Base-by-base conservation (phyloP, 1,140 invertebrate genomes). In the Drosophila repletoides region DNA sequence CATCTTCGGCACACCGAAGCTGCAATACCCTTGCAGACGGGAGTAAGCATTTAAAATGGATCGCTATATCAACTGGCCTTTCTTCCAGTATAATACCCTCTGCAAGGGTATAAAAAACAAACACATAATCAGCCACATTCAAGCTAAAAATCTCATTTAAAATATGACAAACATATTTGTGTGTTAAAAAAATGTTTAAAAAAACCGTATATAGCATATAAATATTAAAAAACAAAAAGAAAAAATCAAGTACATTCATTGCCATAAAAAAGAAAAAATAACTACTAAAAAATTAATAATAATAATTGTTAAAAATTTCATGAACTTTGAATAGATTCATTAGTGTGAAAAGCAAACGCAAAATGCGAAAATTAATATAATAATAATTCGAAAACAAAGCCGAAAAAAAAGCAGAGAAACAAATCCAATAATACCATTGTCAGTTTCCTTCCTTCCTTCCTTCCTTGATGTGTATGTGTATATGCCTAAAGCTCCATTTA, bases 271-370 rank as follows among this genome's bases (percentile, higher is more conserved):
- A 21, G 22, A 66, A 60, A 15, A 29, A 40, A 24, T 14, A 52
- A 36, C 21, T 7, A 19, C 12, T 9, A 28, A 15, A 17, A 24
- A 63, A 15, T 21, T 24, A 46, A 40, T 43, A 63, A 46, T 26
- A 61, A 53, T 5, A 55, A 56, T 33, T 81, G 67, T 81, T 80
- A 63, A 61, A 55, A 48, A 49, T 74, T 74, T 64, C 70, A 76
- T 76, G 52, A 84, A 70, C 66, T 74, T 77, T 56, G 56, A 79
- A 74, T 74, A 71, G 70, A 86, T 64, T 80, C 75, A 59, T 79
- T 84, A 83, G 65, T 43, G 48, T 63, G 33, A 59, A 56, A 53
- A 41, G 33, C 45, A 56, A 33, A 19, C 12, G 19, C 31, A 22
- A 19, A 59, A 49, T 43, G 24, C 38, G 17, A 33, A 40, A 48